These are phyloP conservation scores for Regulus satrapa DNA, from an alignment of 2,113 vertebrate species.

Conservation along the genomic window DNA sequence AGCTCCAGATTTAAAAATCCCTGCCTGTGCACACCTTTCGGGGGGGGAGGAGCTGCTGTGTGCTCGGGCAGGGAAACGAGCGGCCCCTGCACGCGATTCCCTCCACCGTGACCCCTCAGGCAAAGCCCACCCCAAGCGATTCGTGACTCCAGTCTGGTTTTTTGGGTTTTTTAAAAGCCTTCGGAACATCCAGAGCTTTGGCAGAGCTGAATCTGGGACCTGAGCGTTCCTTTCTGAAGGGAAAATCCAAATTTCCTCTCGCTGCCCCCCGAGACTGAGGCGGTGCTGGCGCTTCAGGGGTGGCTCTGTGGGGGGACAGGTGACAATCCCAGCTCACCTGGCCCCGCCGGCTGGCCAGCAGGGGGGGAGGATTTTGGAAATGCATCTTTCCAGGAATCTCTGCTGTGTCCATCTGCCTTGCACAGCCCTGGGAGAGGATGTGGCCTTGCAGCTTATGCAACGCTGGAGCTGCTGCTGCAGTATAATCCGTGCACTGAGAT, in stretches of 20 bases:
- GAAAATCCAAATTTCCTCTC: background rate
- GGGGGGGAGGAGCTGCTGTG: too few species aligned
- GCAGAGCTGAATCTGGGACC: too few species aligned
- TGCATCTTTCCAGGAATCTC: background rate
- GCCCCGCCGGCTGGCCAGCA: accelerated
- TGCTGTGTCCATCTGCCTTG: background rate
- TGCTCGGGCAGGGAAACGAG: background rate
- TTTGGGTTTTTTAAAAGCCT: too few species aligned
- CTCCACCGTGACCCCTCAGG: accelerated
- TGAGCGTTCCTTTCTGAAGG: background rate
- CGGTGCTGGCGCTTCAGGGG: background rate
- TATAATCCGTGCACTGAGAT: accelerated
- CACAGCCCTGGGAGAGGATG: background rate
- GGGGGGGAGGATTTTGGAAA: background rate
- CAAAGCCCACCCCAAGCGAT: background rate
- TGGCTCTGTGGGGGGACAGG: background rate
- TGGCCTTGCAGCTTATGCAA: background rate
- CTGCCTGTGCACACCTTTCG: background rate
- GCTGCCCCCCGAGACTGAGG: background rate
- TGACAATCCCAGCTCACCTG: too few species aligned
- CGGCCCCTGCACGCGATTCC: background rate
- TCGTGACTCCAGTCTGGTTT: background rate
- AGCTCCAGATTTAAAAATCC: constrained; percentile 16
- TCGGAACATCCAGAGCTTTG: background rate
- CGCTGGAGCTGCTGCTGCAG: background rate